Evolutionary conservation across 1,140 invertebrate species (phyloP), one percentile per base, ranked within the genome.

Genomic region (Drosophila jambulina): DNA sequence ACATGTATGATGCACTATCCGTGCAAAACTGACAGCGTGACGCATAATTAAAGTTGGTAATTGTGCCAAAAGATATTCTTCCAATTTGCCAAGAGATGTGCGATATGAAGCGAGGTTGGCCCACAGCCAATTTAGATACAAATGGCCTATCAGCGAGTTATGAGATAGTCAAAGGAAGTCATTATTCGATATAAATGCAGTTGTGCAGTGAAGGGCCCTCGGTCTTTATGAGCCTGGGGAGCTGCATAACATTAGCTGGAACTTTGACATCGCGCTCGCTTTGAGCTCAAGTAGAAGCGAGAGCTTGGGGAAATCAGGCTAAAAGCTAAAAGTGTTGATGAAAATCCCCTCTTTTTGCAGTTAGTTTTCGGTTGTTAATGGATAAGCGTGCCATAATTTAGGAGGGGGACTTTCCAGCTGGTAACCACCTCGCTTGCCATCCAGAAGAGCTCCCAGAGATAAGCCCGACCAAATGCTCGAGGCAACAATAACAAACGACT

Each of bases 401-500:
- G 69, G 67, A 64, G 64, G 45, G 69, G 48, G 17, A 58, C 27
- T 82, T 78, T 54, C 36, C 61, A 75, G 78, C 62, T 76, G 61
- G 43, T 40, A 45, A 61, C 78, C 82, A 56, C 32, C 21, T 15
- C 13, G 27, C 7, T 21, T 21, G 29, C 49, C 27, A 21, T 8
- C 51, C 29, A 17, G 4, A 54, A 17, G 32, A 54, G 51, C 53
- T 38, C 25, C 54, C 64, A 72, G 4, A 54, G 80, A 88, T 86
- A 80, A 77, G 80, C 80, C 80, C 79, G 67, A 53, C 53, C 25
- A 25, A 60, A 45, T 64, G 38, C 62, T 45, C 60, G 23, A 25
- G 64, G 64, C 69, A 74, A 69, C 84, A 77, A 77, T 83, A 88
- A 87, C 84, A 87, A 87, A 87, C 70, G 77, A 80, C 76, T 80